Evolutionary conservation across 1,140 invertebrate genomes (phyloP).

Genomic region (Psilanteris sp.): DNA sequence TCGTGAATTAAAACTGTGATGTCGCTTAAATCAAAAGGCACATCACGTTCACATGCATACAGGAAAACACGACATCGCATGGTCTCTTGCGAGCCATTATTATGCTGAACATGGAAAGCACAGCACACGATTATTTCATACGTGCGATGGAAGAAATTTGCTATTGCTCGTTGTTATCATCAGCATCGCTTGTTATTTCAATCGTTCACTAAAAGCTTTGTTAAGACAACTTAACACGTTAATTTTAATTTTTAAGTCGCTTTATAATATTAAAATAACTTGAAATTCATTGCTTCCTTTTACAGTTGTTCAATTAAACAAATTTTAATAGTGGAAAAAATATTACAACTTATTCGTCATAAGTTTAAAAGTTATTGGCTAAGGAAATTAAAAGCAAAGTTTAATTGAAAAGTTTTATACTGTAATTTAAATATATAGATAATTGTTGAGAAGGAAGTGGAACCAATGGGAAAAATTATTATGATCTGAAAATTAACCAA

Average conservation of each 20-base stretch:
- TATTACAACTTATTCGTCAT: background rate
- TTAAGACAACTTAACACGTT: conserved; percentile 33
- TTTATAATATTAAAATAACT: too few species aligned
- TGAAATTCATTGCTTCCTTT: too few species aligned
- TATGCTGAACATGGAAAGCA: conserved; percentile 54
- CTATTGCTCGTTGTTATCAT: conserved; percentile 37
- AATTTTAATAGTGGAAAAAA: too few species aligned
- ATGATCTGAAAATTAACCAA: too few species aligned
- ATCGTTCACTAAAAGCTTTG: conserved; percentile 1
- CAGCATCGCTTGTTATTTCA: conserved; percentile 13
- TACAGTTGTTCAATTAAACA: too few species aligned
- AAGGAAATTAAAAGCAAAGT: background rate
- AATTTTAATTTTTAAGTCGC: conserved; percentile 26
- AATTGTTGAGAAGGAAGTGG: too few species aligned
- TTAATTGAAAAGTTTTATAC: background rate
- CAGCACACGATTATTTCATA: conserved; percentile 54
- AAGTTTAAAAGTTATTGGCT: background rate
- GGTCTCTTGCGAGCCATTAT: conserved; percentile 54
- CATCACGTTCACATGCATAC: conserved; percentile 48
- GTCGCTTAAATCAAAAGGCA: conserved; percentile 46
- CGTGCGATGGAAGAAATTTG: conserved; percentile 57
- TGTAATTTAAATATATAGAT: too few species aligned
- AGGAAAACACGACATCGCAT: conserved; percentile 51
- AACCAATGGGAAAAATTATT: too few species aligned
- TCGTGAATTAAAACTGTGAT: conserved; percentile 13